phyloP scores from a whole-genome alignment of 2,113 vertebrate genomes.

The Chaetorhynchus papuensis region DNA sequence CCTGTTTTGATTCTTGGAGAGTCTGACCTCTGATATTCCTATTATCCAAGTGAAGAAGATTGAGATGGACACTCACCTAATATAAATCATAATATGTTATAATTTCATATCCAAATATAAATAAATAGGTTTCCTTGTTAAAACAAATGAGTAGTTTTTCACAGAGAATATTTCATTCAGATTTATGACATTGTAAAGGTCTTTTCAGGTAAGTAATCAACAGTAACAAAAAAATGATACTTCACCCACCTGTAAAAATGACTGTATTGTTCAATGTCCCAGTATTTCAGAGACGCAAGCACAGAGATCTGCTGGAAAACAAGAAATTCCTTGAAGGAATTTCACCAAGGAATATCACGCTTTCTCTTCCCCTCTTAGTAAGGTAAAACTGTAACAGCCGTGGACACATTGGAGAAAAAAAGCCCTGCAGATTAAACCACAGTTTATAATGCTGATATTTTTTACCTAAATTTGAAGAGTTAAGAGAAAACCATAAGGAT shows the following conservation, averaged over 20 bases:
- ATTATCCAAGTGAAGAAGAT: not conserved
- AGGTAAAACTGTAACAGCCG: not conserved
- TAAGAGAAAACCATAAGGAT: not conserved
- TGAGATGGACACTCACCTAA: not conserved
- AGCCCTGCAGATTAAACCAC: rapidly evolving
- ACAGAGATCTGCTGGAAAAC: not conserved
- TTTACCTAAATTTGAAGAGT: not conserved
- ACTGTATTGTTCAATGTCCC: not conserved
- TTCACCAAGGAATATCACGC: rapidly evolving
- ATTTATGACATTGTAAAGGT: not conserved
- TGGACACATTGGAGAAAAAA: not conserved
- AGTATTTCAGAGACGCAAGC: not conserved
- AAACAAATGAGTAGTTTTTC: not conserved
- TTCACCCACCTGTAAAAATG: not conserved
- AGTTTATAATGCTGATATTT: not conserved
- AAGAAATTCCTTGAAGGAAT: not conserved
- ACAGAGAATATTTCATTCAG: not conserved
- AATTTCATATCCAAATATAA: not conserved
- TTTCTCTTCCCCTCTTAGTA: not conserved
- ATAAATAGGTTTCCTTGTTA: not conserved
- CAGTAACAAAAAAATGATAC: not conserved
- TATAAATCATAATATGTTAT: not conserved
- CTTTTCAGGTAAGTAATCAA: not conserved
- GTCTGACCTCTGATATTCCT: not conserved
- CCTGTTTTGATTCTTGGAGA: not conserved